phyloP scores from a whole-genome alignment of 1,140 invertebrate genomes.

The Archegozetes longisetosus region DNA sequence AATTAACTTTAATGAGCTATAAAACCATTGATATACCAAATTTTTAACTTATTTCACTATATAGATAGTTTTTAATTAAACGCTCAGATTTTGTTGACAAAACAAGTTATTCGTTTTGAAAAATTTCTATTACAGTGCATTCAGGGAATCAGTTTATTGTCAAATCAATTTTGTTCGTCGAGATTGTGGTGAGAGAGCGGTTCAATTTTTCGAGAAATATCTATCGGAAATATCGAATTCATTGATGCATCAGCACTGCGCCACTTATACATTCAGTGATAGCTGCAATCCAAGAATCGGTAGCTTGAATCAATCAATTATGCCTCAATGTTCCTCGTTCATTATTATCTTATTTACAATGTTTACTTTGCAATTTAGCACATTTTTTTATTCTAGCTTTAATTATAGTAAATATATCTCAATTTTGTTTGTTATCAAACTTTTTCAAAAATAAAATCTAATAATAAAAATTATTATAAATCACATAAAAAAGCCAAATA shows the following conservation, averaged over 20 bases:
- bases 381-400: no score
- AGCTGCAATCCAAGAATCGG: slow-evolving; percentile 2
- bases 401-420: no score
- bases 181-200: slow-evolving; percentile 17
- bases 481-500: no score
- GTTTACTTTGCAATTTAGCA: no score
- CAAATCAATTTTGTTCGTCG: slow-evolving; percentile 15
- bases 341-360: no score
- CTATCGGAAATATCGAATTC: slow-evolving; percentile 19
- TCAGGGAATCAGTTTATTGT: slow-evolving; percentile 17
- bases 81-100: neutral
- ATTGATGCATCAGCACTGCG: slow-evolving; percentile 20
- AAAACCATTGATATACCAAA: no score
- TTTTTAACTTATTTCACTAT: no score
- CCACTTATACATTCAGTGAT: slow-evolving; percentile 16
- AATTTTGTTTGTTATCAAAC: no score
- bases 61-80: neutral
- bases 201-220: slow-evolving; percentile 17
- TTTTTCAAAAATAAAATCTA: no score
- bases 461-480: no score
- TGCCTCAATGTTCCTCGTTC: no score
- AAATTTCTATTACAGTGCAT: slow-evolving; percentile 14
- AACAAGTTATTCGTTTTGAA: neutral
- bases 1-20: no score
- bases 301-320: neutral